Conservation (phyloP, 1,140 invertebrate species). For the Cydia strobilella region DNA sequence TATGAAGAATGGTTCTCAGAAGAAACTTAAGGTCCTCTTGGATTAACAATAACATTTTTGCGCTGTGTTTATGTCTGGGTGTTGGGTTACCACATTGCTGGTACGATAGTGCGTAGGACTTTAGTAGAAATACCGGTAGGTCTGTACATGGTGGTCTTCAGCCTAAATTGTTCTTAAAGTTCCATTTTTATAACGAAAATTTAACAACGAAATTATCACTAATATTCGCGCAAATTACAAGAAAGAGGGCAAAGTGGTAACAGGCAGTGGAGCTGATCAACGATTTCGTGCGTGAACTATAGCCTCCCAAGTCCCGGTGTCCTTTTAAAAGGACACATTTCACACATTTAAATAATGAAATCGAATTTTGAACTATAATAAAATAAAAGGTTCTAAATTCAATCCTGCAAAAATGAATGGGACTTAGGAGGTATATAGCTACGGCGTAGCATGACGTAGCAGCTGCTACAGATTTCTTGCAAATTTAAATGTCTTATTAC, state of each 20-base stretch:
- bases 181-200: conserved; percentile 6
- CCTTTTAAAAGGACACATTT: too few relatives aligned
- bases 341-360: too few relatives aligned
- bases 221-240: background rate
- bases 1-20: conserved; percentile 63
- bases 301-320: too few relatives aligned
- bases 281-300: too few relatives aligned
- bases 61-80: conserved; percentile 56
- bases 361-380: too few relatives aligned
- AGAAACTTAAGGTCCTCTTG: conserved; percentile 61
- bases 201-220: background rate
- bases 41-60: conserved; percentile 59
- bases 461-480: background rate
- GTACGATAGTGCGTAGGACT: conserved; percentile 68
- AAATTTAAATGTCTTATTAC: background rate
- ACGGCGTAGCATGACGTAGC: background rate
- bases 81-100: conserved; percentile 61
- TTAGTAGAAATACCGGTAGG: conserved; percentile 47
- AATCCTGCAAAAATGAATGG: too few relatives aligned
- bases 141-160: conserved; percentile 50
- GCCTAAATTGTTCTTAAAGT: conserved; percentile 27
- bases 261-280: too few relatives aligned
- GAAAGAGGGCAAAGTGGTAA: too few relatives aligned
- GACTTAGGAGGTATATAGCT: too few relatives aligned
- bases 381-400: too few relatives aligned